These are phyloP conservation scores for Salvelinus fontinalis DNA, from an alignment of 2,113 vertebrate species.

Conservation along the genomic window DNA sequence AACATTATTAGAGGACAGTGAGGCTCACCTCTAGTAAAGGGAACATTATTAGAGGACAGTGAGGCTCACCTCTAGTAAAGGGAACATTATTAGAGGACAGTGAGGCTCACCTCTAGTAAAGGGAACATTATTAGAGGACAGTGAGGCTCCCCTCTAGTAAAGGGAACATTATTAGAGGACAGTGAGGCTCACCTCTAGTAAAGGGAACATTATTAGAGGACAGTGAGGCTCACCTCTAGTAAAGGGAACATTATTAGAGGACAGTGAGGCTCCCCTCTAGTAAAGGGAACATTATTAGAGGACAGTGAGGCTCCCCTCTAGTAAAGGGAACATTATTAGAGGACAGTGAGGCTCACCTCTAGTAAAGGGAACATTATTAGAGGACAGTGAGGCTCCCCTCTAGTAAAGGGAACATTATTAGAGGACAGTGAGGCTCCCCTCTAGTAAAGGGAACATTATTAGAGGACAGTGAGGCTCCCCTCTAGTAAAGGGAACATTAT, in stretches of 20 bases:
- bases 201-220: slow-evolving; percentile 76
- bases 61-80: neutral
- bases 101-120: slow-evolving; percentile 84
- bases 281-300: slow-evolving; percentile 80
- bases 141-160: slow-evolving; percentile 86
- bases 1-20: slow-evolving; percentile 66
- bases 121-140: no score
- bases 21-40: slow-evolving; percentile 88
- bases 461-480: slow-evolving; percentile 62
- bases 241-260: slow-evolving; percentile 80
- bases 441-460: slow-evolving; percentile 86
- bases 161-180: slow-evolving; percentile 75
- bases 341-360: slow-evolving; percentile 74
- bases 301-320: slow-evolving; percentile 78
- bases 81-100: neutral
- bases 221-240: slow-evolving; percentile 80
- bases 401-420: slow-evolving; percentile 86
- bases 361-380: slow-evolving; percentile 84
- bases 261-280: slow-evolving; percentile 79
- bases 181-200: slow-evolving; percentile 83
- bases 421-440: slow-evolving; percentile 69
- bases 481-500: slow-evolving; percentile 90
- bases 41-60: slow-evolving; percentile 67
- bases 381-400: slow-evolving; percentile 73
- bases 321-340: slow-evolving; percentile 81